Conservation (phyloP, 2,888 invertebrate species). For the Neoascia interrupta region DNA sequence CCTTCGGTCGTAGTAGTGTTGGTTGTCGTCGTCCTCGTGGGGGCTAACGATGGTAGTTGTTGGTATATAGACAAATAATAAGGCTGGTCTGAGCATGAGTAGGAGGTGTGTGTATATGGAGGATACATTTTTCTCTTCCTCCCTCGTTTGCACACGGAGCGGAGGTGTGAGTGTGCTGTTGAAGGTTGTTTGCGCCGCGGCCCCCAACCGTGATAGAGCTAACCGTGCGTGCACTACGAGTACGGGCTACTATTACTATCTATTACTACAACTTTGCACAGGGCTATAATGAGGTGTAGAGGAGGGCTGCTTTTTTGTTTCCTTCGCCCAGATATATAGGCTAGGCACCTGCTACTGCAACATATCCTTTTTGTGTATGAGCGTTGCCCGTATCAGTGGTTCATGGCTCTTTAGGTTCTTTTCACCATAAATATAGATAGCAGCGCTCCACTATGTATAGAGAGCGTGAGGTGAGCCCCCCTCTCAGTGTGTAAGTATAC, state of each 20-base stretch:
- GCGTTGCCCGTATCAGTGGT: slow-evolving; percentile 48
- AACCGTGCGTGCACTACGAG: slow-evolving; percentile 58
- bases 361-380: slow-evolving; percentile 14
- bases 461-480: slow-evolving; percentile 10
- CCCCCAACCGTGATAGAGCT: slow-evolving; percentile 24
- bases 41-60: too few species aligned
- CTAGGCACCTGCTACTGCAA: too few species aligned
- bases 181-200: slow-evolving; percentile 43
- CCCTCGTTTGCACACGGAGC: not conserved
- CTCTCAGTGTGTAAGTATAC: not conserved
- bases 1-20: slow-evolving; percentile 45
- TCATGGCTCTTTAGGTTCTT: slow-evolving; percentile 54
- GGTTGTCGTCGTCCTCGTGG: slow-evolving; percentile 54
- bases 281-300: slow-evolving; percentile 48
- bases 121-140: slow-evolving; percentile 40
- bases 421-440: slow-evolving; percentile 45
- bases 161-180: slow-evolving; percentile 40
- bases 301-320: not conserved
- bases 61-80: slow-evolving; percentile 63
- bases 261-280: slow-evolving; percentile 24
- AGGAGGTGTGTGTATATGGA: slow-evolving; percentile 52
- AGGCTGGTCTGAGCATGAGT: slow-evolving; percentile 68
- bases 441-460: not conserved
- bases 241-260: slow-evolving; percentile 53
- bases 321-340: not conserved